Evolutionary conservation across 2,888 invertebrate genomes (phyloP).

Genomic region (Athalia cordata): DNA sequence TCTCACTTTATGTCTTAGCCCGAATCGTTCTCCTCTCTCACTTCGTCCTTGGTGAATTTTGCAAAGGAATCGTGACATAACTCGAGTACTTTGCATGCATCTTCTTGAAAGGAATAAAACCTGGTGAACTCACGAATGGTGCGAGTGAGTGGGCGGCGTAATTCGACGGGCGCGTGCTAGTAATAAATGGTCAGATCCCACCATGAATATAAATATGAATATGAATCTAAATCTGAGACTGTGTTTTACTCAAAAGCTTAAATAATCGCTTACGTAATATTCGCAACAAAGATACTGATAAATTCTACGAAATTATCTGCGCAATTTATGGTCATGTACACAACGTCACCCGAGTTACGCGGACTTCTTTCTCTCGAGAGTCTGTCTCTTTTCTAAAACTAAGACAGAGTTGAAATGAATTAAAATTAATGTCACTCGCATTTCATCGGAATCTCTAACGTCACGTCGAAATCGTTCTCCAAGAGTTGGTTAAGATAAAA

Average conservation of each 20-base stretch:
- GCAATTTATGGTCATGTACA: too few species aligned
- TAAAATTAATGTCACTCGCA: too few species aligned
- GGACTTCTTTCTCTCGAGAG: too few species aligned
- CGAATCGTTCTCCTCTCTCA: background rate
- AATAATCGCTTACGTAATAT: too few species aligned
- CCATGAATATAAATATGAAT: slow-evolving; percentile 30
- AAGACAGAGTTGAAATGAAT: too few species aligned
- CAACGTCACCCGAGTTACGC: too few species aligned
- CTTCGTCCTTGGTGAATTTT: slow-evolving; percentile 37
- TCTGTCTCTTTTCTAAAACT: too few species aligned
- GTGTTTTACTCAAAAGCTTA: too few species aligned
- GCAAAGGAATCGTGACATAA: slow-evolving; percentile 38
- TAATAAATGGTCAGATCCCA: slow-evolving; percentile 38
- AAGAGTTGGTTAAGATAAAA: slow-evolving; percentile 7
- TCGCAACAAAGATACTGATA: too few species aligned
- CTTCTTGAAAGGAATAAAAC: slow-evolving; percentile 34
- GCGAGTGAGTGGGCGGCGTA: slow-evolving; percentile 28
- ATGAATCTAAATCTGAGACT: too few species aligned
- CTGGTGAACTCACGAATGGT: background rate
- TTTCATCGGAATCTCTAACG: slow-evolving; percentile 4
- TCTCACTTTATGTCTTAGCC: background rate
- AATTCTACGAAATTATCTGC: too few species aligned
- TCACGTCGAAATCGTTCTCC: background rate
- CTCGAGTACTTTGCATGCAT: slow-evolving; percentile 39
- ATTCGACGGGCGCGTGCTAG: slow-evolving; percentile 34